phyloP scores from a whole-genome alignment of 2,797 vertebrate genomes.

The Tiaroga cobitis region DNA sequence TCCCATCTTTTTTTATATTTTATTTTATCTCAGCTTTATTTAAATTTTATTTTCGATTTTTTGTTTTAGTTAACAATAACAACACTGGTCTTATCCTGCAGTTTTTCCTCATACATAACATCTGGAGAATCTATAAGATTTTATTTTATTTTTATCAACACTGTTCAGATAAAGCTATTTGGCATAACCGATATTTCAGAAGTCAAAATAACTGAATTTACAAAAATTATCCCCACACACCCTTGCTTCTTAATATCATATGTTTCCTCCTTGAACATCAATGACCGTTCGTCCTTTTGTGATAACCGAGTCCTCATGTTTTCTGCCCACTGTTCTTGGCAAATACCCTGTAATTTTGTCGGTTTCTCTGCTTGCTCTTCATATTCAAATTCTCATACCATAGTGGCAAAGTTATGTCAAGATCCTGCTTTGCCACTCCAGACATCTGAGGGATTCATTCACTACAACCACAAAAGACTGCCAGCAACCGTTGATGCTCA shows the following conservation, averaged over 20 bases:
- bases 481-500: background rate
- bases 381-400: background rate
- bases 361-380: background rate
- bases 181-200: background rate
- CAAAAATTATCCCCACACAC: no score
- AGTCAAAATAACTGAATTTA: background rate
- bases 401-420: background rate
- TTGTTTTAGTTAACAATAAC: background rate
- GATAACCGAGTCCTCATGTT: background rate
- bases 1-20: background rate
- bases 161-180: background rate
- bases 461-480: no score
- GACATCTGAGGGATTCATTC: conserved; percentile 3
- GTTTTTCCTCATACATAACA: background rate
- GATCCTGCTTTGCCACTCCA: conserved; percentile 4
- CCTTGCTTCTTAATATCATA: background rate
- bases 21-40: background rate
- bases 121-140: background rate
- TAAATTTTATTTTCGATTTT: background rate
- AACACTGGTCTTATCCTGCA: background rate
- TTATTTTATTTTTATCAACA: background rate
- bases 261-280: background rate
- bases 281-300: conserved; percentile 10
- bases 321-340: conserved; percentile 6
- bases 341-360: background rate